These are phyloP conservation scores for Tragelaphus strepsiceros DNA, from an alignment of 2,113 vertebrate species.

Conservation along the genomic window DNA sequence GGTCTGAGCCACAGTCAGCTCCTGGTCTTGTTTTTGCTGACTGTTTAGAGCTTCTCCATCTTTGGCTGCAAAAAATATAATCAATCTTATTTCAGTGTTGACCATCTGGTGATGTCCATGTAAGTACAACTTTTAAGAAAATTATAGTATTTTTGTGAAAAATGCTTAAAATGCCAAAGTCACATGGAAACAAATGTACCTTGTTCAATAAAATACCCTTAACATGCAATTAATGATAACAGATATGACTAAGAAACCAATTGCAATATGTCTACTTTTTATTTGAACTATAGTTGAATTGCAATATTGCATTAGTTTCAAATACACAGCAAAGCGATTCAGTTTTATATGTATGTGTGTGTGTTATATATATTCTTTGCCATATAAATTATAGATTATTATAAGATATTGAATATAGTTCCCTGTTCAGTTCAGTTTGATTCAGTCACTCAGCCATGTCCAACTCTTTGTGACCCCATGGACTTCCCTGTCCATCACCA, in stretches of 20 bases:
- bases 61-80: too few species aligned
- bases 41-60: too few species aligned
- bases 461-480: not conserved
- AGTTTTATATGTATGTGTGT: not conserved
- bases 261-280: not conserved
- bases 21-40: too few species aligned
- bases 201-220: not conserved
- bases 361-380: not conserved
- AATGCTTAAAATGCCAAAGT: not conserved
- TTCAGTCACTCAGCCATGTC: not conserved
- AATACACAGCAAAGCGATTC: not conserved
- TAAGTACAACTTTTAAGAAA: not conserved
- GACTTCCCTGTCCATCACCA: not conserved
- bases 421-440: not conserved
- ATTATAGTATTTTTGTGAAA: not conserved
- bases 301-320: not conserved
- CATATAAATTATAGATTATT: not conserved
- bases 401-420: not conserved
- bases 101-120: too few species aligned
- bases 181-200: not conserved
- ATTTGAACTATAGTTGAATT: not conserved
- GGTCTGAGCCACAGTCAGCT: too few species aligned
- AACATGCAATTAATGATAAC: not conserved
- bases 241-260: not conserved
- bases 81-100: too few species aligned